phyloP scores from a whole-genome alignment of 2,797 vertebrate species.

The Thalassophryne amazonica region DNA sequence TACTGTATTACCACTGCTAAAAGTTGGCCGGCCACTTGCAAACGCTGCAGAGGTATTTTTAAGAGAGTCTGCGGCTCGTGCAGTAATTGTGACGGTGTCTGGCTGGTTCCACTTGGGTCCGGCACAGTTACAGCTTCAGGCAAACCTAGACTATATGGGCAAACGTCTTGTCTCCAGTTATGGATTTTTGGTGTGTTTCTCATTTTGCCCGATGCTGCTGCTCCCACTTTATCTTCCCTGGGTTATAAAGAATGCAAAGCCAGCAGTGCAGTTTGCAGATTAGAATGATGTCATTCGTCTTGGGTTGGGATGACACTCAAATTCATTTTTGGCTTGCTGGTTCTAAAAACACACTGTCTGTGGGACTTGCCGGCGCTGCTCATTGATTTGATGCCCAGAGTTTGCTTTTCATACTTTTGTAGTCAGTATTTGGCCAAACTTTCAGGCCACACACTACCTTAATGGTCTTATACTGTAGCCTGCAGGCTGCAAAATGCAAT shows the following conservation, averaged over 20 bases:
- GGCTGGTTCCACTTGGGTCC: conserved; percentile 61
- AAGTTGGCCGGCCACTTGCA: conserved; percentile 68
- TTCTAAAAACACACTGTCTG: conserved; percentile 12
- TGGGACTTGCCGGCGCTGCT: conserved; percentile 9
- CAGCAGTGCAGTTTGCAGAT: conserved; percentile 35
- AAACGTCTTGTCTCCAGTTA: conserved; percentile 50
- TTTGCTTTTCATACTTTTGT: conserved; percentile 22
- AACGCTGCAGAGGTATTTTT: conserved; percentile 74
- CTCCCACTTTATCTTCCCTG: conserved; percentile 16
- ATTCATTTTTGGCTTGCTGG: conserved; percentile 7
- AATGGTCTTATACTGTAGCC: conserved; percentile 25
- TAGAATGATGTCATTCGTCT: conserved; percentile 47
- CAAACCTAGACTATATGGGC: conserved; percentile 46
- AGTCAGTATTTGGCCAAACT: conserved; percentile 14
- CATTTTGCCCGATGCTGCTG: conserved; percentile 26
- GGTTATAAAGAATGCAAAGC: conserved; percentile 10
- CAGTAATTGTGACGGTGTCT: conserved; percentile 76
- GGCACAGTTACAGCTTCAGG: conserved; percentile 50
- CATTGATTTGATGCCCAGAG: conserved; percentile 44
- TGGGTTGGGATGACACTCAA: conserved; percentile 39
- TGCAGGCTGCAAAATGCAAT: conserved; percentile 33
- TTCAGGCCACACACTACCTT: conserved; percentile 19
- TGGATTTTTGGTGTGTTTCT: conserved; percentile 42
- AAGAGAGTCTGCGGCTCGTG: conserved; percentile 77
- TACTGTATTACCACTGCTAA: conserved; percentile 54